Base-by-base conservation (phyloP, 1,140 invertebrate species). In the Diorhabda sublineata region DNA sequence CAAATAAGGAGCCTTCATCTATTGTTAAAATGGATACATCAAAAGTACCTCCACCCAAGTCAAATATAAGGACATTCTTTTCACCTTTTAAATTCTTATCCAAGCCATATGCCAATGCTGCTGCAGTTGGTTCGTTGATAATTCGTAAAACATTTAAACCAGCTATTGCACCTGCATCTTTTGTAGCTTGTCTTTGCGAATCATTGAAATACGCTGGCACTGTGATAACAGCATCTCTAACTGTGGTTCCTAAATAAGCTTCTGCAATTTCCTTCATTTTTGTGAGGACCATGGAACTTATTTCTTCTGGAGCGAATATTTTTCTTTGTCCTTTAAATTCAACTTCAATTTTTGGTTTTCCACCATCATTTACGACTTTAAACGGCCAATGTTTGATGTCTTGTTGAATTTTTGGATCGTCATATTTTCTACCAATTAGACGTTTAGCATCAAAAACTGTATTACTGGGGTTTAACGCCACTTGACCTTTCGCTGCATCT, bases 251-350 rank as follows among this genome's bases (percentile, higher is more conserved):
- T 11, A 77, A 64, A 45, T 81, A 88, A 81, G 85, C 87, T 85
- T 41, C 84, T 64, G 69, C 94, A 68, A 91, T 96, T 86, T 96
- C 93, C 87, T 94, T 95, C 93, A 95, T 95, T 73, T 94, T 94
- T 43, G 87, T 92, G 82, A 88, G 85, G 78, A 96, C 92, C 93
- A 95, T 92, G 3, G 91, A 91, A 59, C 71, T 74, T n/a, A 74
- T 70, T 64, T 74, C 71, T 66, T 74, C 74, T 56, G 75, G 75
- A 66, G 70, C 64, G 67, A 75, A 75, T 3, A 11, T 59, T 59
- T 59, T 59, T 2, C 58, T 7, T 42, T 59, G 8, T 3, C 58
- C 61, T 44, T 63, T 63, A 42, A 11, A 63, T 43, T 63, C 61
- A 7, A 63, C 61, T 63, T 63, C 26, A 44, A 63, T 63, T 45